These are phyloP conservation scores for Antigone vipio DNA, from an alignment of 2,113 vertebrate species.

Conservation along the genomic window DNA sequence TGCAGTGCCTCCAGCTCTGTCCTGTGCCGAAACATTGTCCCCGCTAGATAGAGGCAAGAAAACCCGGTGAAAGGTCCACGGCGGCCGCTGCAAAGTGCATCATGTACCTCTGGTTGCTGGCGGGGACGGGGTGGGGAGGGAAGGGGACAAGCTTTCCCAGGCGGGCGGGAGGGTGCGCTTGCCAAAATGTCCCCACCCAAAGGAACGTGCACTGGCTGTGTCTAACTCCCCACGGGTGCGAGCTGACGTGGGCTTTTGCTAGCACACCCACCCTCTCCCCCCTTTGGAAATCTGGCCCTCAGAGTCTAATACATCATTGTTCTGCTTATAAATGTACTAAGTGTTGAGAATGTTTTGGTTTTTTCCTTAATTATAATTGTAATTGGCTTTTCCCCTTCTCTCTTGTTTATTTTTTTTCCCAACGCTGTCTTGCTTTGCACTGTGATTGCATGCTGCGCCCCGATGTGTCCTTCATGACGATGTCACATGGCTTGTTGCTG, in stretches of 20 bases:
- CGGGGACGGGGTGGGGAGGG: conserved; percentile 45
- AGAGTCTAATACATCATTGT: conserved; percentile 71
- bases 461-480: conserved; percentile 85
- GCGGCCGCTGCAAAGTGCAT: conserved; percentile 28
- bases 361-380: conserved; percentile 86
- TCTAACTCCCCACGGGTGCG: conserved; percentile 34
- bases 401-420: conserved; percentile 75
- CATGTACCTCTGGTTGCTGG: conserved; percentile 51
- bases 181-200: conserved; percentile 50
- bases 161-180: not conserved
- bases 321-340: conserved; percentile 78
- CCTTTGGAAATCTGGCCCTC: conserved; percentile 65
- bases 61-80: conserved; percentile 7
- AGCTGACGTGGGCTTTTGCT: conserved; percentile 57
- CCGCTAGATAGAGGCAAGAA: conserved; percentile 7
- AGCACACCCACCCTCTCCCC: conserved; percentile 47
- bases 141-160: conserved; percentile 58
- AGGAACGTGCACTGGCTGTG: conserved; percentile 48
- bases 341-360: conserved; percentile 79
- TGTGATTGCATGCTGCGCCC: conserved; percentile 81
- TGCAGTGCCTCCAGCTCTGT: not conserved
- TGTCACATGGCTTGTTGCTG: conserved; percentile 89
- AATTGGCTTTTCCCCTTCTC: conserved; percentile 85
- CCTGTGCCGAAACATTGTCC: not conserved
- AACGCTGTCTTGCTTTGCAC: conserved; percentile 81